Conservation (phyloP, 2,797 vertebrate species). For the Menidia menidia region DNA sequence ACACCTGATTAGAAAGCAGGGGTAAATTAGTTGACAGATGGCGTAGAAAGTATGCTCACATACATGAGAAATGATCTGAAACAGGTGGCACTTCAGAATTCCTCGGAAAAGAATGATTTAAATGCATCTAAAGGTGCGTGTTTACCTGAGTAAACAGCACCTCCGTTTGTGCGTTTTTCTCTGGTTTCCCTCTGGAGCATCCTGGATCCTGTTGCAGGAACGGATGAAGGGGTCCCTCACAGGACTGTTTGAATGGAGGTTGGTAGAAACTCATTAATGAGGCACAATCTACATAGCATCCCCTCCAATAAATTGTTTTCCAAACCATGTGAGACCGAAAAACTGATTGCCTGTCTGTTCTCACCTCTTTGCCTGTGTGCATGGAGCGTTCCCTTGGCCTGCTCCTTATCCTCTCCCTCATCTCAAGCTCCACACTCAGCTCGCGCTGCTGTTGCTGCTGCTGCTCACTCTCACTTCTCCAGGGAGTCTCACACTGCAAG, state of each 20-base stretch:
- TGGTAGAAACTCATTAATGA: conserved; percentile 3
- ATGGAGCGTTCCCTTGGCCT: conserved; percentile 73
- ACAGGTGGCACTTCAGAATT: conserved; percentile 3
- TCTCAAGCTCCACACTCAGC: conserved; percentile 83
- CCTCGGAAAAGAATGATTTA: conserved; percentile 16
- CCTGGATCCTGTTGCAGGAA: conserved; percentile 87
- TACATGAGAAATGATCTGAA: conserved; percentile 23
- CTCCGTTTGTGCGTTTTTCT: conserved; percentile 59
- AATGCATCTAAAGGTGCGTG: conserved; percentile 4
- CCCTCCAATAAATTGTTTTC: conserved; percentile 11
- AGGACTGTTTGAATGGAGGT: conserved; percentile 53
- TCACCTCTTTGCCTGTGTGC: conserved; percentile 62
- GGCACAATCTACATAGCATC: conserved; percentile 4
- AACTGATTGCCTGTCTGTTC: conserved; percentile 1
- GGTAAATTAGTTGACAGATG: conserved; percentile 35
- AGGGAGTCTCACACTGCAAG: conserved; percentile 70
- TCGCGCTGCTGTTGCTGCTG: conserved; percentile 79
- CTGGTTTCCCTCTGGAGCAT: conserved; percentile 60
- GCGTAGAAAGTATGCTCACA: conserved; percentile 10
- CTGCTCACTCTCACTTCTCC: conserved; percentile 76
- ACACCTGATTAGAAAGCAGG: conserved; percentile 71
- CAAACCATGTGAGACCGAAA: neutral
- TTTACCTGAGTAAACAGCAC: conserved; percentile 76
- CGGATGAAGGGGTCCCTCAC: conserved; percentile 80
- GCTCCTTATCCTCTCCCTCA: conserved; percentile 85